A percentile compares a stretch with the other conserved stretches of the same genome.
These are phyloP conservation scores for Perca flavescens DNA, from an alignment of 2,113 vertebrate genomes.

Conservation along the genomic window DNA sequence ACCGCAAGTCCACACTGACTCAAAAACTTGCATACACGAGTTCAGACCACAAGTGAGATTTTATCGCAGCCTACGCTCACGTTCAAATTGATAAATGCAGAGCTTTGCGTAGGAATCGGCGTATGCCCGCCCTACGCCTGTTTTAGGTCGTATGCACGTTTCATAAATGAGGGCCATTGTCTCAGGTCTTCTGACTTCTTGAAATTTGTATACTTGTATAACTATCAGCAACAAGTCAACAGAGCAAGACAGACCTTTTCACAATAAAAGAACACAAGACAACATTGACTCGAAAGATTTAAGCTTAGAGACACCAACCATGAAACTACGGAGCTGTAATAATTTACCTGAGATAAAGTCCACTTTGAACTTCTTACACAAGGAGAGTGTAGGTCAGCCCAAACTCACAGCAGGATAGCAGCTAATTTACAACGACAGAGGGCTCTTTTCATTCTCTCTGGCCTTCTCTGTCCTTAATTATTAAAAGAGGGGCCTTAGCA, in stretches of 20 bases:
- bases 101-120: too few species aligned
- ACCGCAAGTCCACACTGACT: too few species aligned
- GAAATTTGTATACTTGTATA: not conserved
- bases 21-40: too few species aligned
- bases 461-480: slow-evolving; percentile 91
- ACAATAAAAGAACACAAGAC: slow-evolving; percentile 38
- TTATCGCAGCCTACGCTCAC: too few species aligned
- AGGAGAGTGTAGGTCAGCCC: slow-evolving; percentile 55
- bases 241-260: not conserved
- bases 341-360: slow-evolving; percentile 54
- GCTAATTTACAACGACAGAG: slow-evolving; percentile 89
- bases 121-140: too few species aligned
- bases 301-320: not conserved
- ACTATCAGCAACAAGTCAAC: not conserved
- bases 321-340: slow-evolving; percentile 14
- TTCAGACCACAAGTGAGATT: too few species aligned
- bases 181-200: slow-evolving; percentile 3
- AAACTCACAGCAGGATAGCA: slow-evolving; percentile 80
- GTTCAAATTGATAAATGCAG: too few species aligned
- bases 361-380: slow-evolving; percentile 59
- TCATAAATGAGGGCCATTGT: not conserved
- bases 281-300: slow-evolving; percentile 42
- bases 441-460: slow-evolving; percentile 86
- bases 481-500: slow-evolving; percentile 85
- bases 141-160: too few species aligned